These are phyloP conservation scores for Conus ventricosus DNA, from an alignment of 1,140 invertebrate genomes.

Conservation along the genomic window DNA sequence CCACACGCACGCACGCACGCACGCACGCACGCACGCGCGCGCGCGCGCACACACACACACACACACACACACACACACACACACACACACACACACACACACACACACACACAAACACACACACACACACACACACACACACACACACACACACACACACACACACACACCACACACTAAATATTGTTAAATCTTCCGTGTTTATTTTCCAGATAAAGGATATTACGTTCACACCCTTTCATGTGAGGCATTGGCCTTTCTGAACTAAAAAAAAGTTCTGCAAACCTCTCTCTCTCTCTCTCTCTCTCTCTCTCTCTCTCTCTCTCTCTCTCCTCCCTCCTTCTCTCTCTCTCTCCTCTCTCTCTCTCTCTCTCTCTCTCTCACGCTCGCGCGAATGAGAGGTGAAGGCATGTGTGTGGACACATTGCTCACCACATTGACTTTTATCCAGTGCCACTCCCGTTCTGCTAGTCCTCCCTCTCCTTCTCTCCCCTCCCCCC, in stretches of 20 bases:
- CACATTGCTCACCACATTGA: neutral
- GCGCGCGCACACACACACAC: neutral
- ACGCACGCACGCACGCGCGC: neutral
- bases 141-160: conserved; percentile 9
- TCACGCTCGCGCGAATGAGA: no score
- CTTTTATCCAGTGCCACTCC: neutral
- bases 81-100: neutral
- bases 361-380: no score
- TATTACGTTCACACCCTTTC: neutral
- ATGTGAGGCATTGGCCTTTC: neutral
- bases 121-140: conserved; percentile 6
- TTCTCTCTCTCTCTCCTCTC: no score
- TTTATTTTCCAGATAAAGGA: neutral
- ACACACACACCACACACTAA: neutral
- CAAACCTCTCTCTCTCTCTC: no score
- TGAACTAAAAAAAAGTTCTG: neutral
- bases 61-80: neutral
- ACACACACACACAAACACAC: no score
- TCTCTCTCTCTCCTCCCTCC: no score
- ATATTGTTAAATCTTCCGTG: neutral
- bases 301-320: neutral
- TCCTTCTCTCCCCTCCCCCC: neutral
- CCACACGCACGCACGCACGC: neutral
- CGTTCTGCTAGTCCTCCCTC: neutral
- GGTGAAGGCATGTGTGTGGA: neutral